Evolutionary conservation across 1,140 invertebrate genomes (phyloP).

Genomic region (Drosophila tristis): DNA sequence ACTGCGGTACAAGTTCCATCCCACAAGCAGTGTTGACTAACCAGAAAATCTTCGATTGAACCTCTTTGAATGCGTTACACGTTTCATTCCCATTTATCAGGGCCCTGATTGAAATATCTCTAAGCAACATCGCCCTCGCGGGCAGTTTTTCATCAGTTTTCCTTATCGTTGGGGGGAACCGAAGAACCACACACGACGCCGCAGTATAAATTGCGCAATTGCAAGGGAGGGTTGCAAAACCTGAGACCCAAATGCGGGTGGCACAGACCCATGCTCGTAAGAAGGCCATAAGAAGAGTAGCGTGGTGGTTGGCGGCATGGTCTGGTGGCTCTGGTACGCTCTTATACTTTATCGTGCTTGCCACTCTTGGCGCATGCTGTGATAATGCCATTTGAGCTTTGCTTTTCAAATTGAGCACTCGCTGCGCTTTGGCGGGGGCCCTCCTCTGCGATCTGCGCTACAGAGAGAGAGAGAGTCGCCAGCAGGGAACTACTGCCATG

Average conservation of each 20-base stretch:
- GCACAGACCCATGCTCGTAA: neutral
- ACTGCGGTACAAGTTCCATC: too few relatives aligned
- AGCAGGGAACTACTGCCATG: constrained; percentile 16
- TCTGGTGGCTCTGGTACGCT: neutral
- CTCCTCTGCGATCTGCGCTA: constrained; percentile 50
- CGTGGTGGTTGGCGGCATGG: constrained; percentile 8
- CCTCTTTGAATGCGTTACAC: constrained; percentile 41
- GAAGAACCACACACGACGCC: constrained; percentile 58
- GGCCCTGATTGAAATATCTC: constrained; percentile 46
- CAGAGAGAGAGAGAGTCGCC: constrained; percentile 15
- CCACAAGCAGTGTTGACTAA: too few relatives aligned
- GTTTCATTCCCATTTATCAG: constrained; percentile 36
- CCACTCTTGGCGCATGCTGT: constrained; percentile 66
- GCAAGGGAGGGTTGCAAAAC: constrained; percentile 64
- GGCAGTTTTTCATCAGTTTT: constrained; percentile 9
- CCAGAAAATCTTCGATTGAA: constrained; percentile 11
- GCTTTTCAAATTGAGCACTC: constrained; percentile 80
- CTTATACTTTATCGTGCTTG: neutral
- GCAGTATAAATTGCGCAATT: constrained; percentile 63
- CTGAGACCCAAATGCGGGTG: constrained; percentile 68
- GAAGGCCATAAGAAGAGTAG: neutral
- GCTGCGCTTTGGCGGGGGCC: constrained; percentile 59
- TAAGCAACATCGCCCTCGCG: constrained; percentile 26
- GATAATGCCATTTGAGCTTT: constrained; percentile 78
- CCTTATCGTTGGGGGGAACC: neutral